Conservation (phyloP, 2,113 vertebrate species). For the Cavia porcellus region DNA sequence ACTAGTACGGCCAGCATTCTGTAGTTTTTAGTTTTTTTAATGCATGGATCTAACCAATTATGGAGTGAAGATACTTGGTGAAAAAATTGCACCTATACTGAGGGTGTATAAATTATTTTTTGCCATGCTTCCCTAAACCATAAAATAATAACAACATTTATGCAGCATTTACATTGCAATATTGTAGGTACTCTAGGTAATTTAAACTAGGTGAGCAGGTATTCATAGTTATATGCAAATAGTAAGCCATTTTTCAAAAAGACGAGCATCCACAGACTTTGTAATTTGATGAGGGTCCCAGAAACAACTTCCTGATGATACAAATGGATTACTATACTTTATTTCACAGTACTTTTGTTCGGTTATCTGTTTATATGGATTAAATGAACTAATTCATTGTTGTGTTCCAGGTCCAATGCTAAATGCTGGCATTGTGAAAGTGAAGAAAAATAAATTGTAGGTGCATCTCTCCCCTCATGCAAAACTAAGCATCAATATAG, state of each 20-base stretch:
- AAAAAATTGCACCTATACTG: background rate
- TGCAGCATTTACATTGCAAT: background rate
- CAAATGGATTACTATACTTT: background rate
- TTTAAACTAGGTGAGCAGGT: background rate
- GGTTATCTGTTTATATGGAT: background rate
- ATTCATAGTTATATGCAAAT: too few species aligned
- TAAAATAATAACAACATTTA: background rate
- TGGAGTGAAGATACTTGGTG: background rate
- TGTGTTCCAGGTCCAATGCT: background rate
- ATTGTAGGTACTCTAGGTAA: too few species aligned
- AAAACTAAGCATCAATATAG: background rate
- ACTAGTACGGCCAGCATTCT: background rate
- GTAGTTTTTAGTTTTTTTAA: background rate
- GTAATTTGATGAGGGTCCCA: background rate
- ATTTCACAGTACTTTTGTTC: background rate
- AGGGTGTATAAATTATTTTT: background rate
- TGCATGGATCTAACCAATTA: background rate
- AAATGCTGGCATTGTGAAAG: background rate
- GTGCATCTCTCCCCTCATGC: background rate
- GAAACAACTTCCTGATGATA: background rate
- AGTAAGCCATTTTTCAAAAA: background rate
- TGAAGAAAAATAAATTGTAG: background rate
- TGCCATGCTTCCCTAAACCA: background rate
- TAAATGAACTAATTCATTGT: conserved; percentile 6
- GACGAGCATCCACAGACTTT: background rate